Evolutionary conservation across 37 sponge, comb jelly and placozoan species (phyloP).

Genomic region (Crambe crambe): DNA sequence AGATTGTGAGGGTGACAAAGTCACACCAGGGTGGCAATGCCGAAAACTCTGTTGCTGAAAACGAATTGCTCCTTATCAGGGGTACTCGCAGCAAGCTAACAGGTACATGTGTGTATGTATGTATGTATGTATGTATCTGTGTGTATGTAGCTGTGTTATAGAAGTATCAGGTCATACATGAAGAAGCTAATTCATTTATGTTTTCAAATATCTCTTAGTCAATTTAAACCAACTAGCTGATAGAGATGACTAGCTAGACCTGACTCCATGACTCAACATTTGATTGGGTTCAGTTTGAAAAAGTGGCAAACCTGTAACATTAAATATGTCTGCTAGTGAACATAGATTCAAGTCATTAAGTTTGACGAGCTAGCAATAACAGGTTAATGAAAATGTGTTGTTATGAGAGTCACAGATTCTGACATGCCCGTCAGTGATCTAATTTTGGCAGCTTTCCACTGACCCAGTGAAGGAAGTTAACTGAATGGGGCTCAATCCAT

Average conservation of each 20-base stretch:
- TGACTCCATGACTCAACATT: background rate
- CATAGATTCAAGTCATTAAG: background rate
- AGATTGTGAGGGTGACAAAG: constrained; percentile 30
- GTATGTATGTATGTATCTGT: background rate
- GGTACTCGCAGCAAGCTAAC: constrained; percentile 22
- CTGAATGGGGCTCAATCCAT: too few relatives aligned
- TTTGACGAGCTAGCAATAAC: too few relatives aligned
- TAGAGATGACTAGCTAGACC: background rate
- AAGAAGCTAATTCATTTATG: background rate
- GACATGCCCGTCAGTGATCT: too few relatives aligned
- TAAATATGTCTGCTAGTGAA: background rate
- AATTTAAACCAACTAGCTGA: background rate
- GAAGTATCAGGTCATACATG: background rate
- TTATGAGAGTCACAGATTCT: too few relatives aligned
- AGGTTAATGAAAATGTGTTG: too few relatives aligned
- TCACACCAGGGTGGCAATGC: constrained; percentile 12
- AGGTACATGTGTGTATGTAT: constrained; percentile 12
- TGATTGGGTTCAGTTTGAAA: background rate
- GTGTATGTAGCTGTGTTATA: background rate
- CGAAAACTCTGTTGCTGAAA: constrained; percentile 28
- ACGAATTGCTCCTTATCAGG: constrained; percentile 40
- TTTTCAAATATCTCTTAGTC: background rate
- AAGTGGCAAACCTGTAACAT: background rate
- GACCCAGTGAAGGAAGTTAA: too few relatives aligned
- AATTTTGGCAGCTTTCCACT: too few relatives aligned